Conservation (phyloP, 2,797 vertebrate genomes). For the Enteromius anoplus region DNA sequence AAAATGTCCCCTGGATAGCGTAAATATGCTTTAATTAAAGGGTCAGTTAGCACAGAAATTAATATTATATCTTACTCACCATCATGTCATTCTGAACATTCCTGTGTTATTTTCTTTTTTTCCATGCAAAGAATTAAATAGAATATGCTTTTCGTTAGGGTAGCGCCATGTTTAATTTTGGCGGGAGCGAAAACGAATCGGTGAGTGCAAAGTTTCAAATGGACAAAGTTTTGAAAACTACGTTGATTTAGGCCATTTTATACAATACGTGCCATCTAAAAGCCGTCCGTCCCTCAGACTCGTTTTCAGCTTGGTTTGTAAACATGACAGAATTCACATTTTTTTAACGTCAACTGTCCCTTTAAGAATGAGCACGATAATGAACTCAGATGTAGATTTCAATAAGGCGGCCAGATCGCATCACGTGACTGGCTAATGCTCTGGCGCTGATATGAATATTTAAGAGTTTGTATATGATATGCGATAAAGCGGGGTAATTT, state of each 20-base stretch:
- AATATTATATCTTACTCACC: background rate
- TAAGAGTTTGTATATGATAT: slow-evolving; percentile 35
- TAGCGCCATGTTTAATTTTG: background rate
- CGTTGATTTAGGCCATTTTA: background rate
- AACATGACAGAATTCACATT: background rate
- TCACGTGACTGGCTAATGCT: slow-evolving; percentile 51
- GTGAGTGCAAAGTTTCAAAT: background rate
- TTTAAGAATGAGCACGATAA: slow-evolving; percentile 13
- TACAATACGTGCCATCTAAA: background rate
- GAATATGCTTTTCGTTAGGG: background rate
- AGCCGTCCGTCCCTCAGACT: background rate
- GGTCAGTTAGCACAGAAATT: background rate
- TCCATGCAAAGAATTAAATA: no score
- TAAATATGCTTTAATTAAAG: slow-evolving; percentile 7
- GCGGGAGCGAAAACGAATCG: background rate
- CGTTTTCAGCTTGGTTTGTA: background rate
- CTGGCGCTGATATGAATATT: slow-evolving; percentile 40
- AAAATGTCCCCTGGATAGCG: slow-evolving; percentile 6
- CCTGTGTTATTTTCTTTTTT: background rate
- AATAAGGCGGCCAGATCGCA: slow-evolving; percentile 35
- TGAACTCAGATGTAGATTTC: slow-evolving; percentile 29
- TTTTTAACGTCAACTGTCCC: background rate
- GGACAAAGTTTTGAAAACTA: background rate
- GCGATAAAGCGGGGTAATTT: slow-evolving; percentile 36
- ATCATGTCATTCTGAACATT: background rate